Evolutionary conservation across 2,888 invertebrate species (phyloP).

Genomic region (Nephrotoma flavescens): DNA sequence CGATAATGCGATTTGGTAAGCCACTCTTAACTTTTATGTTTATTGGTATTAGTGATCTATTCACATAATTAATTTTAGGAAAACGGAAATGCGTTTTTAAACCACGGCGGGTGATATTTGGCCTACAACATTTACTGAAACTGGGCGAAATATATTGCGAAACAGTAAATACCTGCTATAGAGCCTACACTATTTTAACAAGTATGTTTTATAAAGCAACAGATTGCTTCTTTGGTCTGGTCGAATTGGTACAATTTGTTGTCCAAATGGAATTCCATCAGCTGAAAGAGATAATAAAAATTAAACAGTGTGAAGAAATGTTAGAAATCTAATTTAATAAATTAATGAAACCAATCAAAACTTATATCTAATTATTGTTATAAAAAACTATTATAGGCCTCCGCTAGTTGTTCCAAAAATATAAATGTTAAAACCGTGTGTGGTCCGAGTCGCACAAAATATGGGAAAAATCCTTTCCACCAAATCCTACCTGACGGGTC

Average conservation of each 20-base stretch:
- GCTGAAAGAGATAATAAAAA: background rate
- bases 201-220: background rate
- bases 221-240: background rate
- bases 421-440: constrained; percentile 98
- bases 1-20: too few species aligned
- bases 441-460: constrained; percentile 91
- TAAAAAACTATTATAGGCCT: constrained; percentile 40
- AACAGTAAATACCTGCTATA: background rate
- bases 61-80: too few species aligned
- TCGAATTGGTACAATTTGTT: background rate
- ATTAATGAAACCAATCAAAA: background rate
- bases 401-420: constrained; percentile 89
- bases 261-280: background rate
- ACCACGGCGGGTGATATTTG: background rate
- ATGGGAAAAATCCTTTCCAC: constrained; percentile 98
- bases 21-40: too few species aligned
- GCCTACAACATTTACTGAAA: background rate
- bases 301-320: background rate
- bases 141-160: background rate
- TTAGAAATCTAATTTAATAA: background rate
- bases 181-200: background rate
- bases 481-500: constrained; percentile 73
- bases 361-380: background rate
- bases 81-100: background rate
- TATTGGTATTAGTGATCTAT: too few species aligned